Evolutionary conservation across 2,113 vertebrate species (phyloP), one percentile per base, ranked within the genome.

Genomic region (Myotis brandtii): DNA sequence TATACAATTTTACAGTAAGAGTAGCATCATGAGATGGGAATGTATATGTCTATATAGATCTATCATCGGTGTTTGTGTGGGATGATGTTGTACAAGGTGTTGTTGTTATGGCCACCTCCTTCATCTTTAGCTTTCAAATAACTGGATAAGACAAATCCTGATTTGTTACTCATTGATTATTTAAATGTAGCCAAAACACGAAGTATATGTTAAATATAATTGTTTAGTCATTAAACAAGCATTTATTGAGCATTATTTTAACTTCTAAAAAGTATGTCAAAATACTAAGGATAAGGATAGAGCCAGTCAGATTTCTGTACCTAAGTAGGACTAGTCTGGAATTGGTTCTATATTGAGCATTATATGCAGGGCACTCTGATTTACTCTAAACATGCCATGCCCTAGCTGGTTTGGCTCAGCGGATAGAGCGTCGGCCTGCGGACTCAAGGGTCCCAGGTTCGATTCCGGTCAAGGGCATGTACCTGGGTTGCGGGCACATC

Each of bases 121-220:
- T 94, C 77, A 81, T 76, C 17, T n/a, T 79, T 84, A 95, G n/a
- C 59, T 90, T 95, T 90, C 73, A 87, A 54, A 92, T 88, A 86
- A 12, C 83, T 14, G 25, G 5, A 62, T 48, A 66, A 86, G 43
- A 73, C 48, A 84, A 83, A 79, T 76, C 12, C 85, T 67, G 79
- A 86, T 94, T 92, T 90, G n/a, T 72, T 79, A 62, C 46, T 93
- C 37, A 9, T 37, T 92, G 34, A 64, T 84, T 87, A 23, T 77
- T 95, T 95, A 82, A 79, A 40, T 82, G 25, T 93, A 54, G 8
- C 25, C 88, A 48, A 84, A 94, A 96, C 18, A 54, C 40, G 70
- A 76, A 46, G 10, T 79, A 4, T 93, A 34, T 37, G 18, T 94
- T 54, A 52, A 85, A 75, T 87, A 52, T 5, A 67, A 23, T 89